Base-by-base conservation (phyloP, 2,888 invertebrate genomes). In the Euzophera pinguis region DNA sequence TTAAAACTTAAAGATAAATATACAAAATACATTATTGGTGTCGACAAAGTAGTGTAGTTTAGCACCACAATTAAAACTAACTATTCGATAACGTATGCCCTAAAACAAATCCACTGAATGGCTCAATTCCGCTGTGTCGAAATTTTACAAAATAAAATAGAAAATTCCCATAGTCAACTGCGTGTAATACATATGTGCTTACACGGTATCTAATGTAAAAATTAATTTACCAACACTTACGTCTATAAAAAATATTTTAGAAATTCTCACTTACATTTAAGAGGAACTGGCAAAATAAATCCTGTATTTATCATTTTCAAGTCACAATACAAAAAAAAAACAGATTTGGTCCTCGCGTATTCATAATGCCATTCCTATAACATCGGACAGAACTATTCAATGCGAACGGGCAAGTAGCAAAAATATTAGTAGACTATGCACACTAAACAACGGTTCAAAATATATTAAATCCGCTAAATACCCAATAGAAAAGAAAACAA, bases 221-320 rank as follows among this genome's bases (percentile, higher is more conserved):
- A 85, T 75, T 76, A 84, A 84, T 81, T 81, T 76, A 84, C 82
- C 81, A 84, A 85, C 85, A 86, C 89, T 90, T 90, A 90, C 69
- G 74, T 73, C 87, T 89, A 83, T 75, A 86, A 88, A 45, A 89
- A 87, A 88, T 88, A 86, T 86, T 84, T 79, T 83, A 88, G 85
- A 87, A 88, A 89, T 86, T 89, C 87, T 88, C 86, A 88, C 89
- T 90, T 90, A 89, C 79, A 84, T 80, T 83, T 84, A 88, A 84
- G 84, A 90, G 90, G 90, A 90, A 90, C 90, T 89, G 90, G 90
- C 88, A 85, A 89, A 88, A 89, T 78, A 87, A 89, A 89, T 88
- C 84, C 84, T 86, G 86, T 84, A 84, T 82, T 73, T 66, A 68
- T 73, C 78, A 71, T 62, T 67, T 67, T 70, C 64, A 73, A 76